Evolutionary conservation across 2,113 vertebrate genomes (phyloP).

Genomic region (Propithecus coquereli): DNA sequence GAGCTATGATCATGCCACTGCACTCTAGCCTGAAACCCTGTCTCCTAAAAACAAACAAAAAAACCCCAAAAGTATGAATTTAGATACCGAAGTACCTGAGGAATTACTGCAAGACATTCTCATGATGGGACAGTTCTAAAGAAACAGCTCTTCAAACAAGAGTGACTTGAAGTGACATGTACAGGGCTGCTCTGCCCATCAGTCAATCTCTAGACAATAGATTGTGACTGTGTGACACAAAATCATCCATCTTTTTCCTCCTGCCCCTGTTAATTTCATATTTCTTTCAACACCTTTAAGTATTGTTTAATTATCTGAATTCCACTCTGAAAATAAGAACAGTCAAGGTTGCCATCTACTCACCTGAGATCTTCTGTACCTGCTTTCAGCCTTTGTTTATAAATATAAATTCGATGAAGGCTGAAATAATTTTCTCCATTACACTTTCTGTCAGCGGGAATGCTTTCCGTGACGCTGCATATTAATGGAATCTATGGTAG

Average conservation of each 20-base stretch:
- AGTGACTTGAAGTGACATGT: neutral
- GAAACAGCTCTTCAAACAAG: neutral
- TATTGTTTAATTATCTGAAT: neutral
- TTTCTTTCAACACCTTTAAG: neutral
- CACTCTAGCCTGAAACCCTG: too few relatives aligned
- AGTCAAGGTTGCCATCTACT: neutral
- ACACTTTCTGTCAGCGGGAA: neutral
- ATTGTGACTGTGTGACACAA: neutral
- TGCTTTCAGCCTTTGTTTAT: neutral
- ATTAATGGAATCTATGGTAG: neutral
- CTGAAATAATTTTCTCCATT: neutral
- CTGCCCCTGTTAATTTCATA: neutral
- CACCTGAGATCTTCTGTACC: neutral
- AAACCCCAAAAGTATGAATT: neutral
- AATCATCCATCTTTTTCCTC: neutral
- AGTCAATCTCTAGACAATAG: rapidly evolving
- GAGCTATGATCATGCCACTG: too few relatives aligned
- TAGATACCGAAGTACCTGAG: neutral
- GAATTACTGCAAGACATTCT: neutral
- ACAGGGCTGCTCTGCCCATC: rapidly evolving
- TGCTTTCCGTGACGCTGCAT: neutral
- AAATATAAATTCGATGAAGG: neutral
- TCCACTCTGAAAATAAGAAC: neutral
- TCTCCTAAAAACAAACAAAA: too few relatives aligned
- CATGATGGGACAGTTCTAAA: neutral